Percentiles rank a stretch among this genome's conserved stretches.
These are phyloP conservation scores for Zaprionus davidi DNA, from an alignment of 1,140 invertebrate genomes.

Conservation along the genomic window DNA sequence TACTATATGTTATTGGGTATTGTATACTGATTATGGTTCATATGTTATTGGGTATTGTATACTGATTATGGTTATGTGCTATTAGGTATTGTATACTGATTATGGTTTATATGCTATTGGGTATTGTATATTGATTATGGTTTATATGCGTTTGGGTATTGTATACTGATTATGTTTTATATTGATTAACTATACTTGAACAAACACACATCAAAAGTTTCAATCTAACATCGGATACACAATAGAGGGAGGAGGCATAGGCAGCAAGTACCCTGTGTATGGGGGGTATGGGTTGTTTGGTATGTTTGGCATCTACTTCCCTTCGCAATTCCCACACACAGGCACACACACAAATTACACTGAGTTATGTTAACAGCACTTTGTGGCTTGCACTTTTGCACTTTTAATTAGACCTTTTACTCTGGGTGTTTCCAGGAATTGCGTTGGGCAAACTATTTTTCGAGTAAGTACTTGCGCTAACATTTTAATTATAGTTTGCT, in stretches of 20 bases:
- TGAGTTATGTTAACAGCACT: background rate
- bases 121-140: background rate
- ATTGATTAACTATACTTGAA: conserved; percentile 2
- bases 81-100: background rate
- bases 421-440: background rate
- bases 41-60: no score
- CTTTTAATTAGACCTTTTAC: background rate
- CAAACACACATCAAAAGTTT: conserved; percentile 1
- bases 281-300: background rate
- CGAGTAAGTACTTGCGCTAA: background rate
- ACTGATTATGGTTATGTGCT: no score
- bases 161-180: background rate
- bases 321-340: background rate
- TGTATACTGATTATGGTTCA: background rate
- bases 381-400: background rate
- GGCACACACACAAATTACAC: background rate
- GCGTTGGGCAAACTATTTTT: background rate
- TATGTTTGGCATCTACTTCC: background rate
- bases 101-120: background rate
- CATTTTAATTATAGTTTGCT: background rate
- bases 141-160: background rate
- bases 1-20: background rate
- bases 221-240: background rate
- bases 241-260: background rate
- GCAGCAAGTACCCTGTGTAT: background rate